Percentiles rank a stretch among this genome's conserved stretches.
These are phyloP conservation scores for Capreolus pygargus DNA, from an alignment of 2,113 vertebrate species.

Conservation along the genomic window DNA sequence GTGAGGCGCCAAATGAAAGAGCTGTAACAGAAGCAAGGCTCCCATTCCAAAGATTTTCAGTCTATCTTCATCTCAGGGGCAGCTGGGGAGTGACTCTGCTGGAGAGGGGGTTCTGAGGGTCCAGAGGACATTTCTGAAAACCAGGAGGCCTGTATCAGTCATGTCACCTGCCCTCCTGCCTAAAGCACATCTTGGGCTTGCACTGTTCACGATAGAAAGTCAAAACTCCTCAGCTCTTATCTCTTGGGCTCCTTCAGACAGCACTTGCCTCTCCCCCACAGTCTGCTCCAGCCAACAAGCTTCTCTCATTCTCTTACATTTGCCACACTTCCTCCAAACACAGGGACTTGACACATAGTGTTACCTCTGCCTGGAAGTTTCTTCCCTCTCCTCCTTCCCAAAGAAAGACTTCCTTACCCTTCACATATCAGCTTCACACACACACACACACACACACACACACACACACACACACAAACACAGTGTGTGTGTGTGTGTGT, in stretches of 20 bases:
- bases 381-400: neutral
- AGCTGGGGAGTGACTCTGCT: neutral
- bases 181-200: neutral
- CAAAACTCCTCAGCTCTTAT: neutral
- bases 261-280: rapidly evolving
- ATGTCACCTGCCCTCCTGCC: neutral
- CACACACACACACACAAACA: neutral
- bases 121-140: neutral
- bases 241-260: neutral
- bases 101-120: neutral
- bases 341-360: neutral
- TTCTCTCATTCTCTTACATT: neutral
- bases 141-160: neutral
- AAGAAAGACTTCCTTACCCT: neutral
- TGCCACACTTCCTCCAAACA: neutral
- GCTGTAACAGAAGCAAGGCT: constrained; percentile 55
- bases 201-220: neutral
- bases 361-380: neutral
- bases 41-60: constrained; percentile 40
- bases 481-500: no score
- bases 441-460: neutral
- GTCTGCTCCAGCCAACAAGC: neutral
- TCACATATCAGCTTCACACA: neutral
- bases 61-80: neutral
- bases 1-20: constrained; percentile 73